Percentiles rank a stretch among this genome's conserved stretches.
phyloP scores from a whole-genome alignment of 2,888 invertebrate genomes.

The Cynaeus angustus region DNA sequence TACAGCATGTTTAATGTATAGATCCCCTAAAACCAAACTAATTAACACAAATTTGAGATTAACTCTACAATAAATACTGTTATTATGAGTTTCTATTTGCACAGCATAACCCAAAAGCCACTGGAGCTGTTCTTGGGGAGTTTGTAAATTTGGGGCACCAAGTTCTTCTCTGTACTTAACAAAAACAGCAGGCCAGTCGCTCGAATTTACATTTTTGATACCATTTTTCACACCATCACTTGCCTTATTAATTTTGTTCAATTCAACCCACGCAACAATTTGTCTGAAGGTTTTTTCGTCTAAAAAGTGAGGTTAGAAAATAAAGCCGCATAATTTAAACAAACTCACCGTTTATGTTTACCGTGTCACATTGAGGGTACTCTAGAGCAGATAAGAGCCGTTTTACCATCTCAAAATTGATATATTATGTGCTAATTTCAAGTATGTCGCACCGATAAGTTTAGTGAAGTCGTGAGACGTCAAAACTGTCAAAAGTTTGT shows the following conservation, averaged over 20 bases:
- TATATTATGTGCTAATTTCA: not conserved
- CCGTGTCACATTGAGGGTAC: slow-evolving; percentile 82
- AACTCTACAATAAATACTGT: slow-evolving; percentile 75
- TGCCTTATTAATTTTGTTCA: slow-evolving; percentile 92
- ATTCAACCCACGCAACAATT: slow-evolving; percentile 92
- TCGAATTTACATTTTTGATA: slow-evolving; percentile 80
- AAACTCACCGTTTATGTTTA: slow-evolving; percentile 81
- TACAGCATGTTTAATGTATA: slow-evolving; percentile 80
- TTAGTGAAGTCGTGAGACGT: too few species aligned
- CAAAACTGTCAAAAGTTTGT: too few species aligned
- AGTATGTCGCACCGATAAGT: too few species aligned
- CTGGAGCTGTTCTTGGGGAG: slow-evolving; percentile 82
- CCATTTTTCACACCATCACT: slow-evolving; percentile 86
- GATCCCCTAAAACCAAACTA: slow-evolving; percentile 75
- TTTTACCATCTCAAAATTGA: slow-evolving; percentile 77
- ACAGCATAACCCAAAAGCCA: slow-evolving; percentile 92
- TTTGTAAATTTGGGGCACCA: slow-evolving; percentile 79
- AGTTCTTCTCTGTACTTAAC: slow-evolving; percentile 84
- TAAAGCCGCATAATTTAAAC: too few species aligned
- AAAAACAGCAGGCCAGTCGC: slow-evolving; percentile 83
- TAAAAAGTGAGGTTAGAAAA: slow-evolving; percentile 67
- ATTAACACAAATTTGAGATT: too few species aligned
- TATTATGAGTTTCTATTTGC: slow-evolving; percentile 87
- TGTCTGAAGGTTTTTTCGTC: slow-evolving; percentile 87
- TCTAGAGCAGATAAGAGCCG: slow-evolving; percentile 85